Percentiles rank a stretch among this genome's conserved stretches.
Conservation (phyloP, 2,113 vertebrate genomes). For the Sylvietta virens region DNA sequence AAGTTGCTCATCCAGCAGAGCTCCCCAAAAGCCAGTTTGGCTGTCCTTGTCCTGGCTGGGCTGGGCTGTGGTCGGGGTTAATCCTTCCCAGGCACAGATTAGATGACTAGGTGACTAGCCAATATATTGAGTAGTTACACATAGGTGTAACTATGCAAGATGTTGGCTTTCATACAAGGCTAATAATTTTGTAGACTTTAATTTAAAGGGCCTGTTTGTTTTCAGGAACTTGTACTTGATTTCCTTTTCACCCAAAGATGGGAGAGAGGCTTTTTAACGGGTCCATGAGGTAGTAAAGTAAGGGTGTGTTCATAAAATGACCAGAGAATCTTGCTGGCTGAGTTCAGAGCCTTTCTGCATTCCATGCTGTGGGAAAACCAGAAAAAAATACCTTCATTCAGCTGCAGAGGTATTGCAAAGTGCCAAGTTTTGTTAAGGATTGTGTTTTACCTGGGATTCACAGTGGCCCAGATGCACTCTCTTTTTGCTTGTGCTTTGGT, state of each 20-base stretch:
- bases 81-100: neutral
- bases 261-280: neutral
- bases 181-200: neutral
- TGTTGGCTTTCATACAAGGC: neutral
- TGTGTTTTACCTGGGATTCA: neutral
- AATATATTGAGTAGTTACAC: neutral
- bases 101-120: neutral
- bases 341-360: neutral
- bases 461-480: neutral
- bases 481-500: neutral
- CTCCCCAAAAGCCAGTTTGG: neutral
- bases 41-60: neutral
- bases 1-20: neutral
- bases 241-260: neutral
- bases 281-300: neutral
- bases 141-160: neutral
- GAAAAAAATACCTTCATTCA: neutral
- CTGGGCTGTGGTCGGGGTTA: neutral
- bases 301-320: neutral
- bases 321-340: neutral
- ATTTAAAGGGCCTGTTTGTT: neutral
- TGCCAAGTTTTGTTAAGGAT: neutral
- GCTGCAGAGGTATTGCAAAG: neutral
- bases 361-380: neutral
- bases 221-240: neutral